Percentiles rank a stretch among this genome's conserved stretches.
These are phyloP conservation scores for Abrostola triplasia DNA, from an alignment of 2,888 invertebrate genomes.

Conservation along the genomic window DNA sequence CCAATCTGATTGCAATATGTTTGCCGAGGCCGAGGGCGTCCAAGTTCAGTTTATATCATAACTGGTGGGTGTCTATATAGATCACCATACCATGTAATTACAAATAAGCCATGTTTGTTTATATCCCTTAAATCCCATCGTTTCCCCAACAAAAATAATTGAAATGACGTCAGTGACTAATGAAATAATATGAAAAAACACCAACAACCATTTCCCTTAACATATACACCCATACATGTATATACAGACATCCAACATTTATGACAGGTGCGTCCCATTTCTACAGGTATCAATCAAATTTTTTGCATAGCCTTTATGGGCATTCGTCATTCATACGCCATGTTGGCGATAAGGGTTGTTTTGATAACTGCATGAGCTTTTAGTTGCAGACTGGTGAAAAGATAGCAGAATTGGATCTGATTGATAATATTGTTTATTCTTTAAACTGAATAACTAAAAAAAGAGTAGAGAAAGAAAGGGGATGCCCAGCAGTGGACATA, in stretches of 20 bases:
- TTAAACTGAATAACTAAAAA: too few species aligned
- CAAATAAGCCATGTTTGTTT: too few species aligned
- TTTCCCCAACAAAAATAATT: too few species aligned
- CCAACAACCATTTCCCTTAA: slow-evolving; percentile 11
- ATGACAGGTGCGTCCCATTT: slow-evolving; percentile 20
- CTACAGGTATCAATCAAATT: slow-evolving; percentile 55
- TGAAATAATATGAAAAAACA: not conserved
- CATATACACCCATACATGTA: not conserved
- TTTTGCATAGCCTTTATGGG: slow-evolving; percentile 45
- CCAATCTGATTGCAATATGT: too few species aligned
- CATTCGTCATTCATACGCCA: slow-evolving; percentile 50
- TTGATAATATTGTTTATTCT: too few species aligned
- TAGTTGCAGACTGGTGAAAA: slow-evolving; percentile 8
- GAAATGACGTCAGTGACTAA: not conserved
- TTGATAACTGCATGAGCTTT: not conserved
- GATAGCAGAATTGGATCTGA: slow-evolving; percentile 4
- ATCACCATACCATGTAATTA: too few species aligned
- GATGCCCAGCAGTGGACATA: too few species aligned
- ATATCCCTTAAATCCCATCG: too few species aligned
- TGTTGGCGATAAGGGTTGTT: slow-evolving; percentile 30
- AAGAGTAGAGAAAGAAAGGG: too few species aligned
- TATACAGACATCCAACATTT: slow-evolving; percentile 27
- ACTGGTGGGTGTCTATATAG: too few species aligned
- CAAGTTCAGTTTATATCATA: too few species aligned
- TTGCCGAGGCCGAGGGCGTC: too few species aligned